Evolutionary conservation across 2,113 vertebrate genomes (phyloP), one percentile per base, ranked within the genome.

Genomic region (Pampusana beccarii): DNA sequence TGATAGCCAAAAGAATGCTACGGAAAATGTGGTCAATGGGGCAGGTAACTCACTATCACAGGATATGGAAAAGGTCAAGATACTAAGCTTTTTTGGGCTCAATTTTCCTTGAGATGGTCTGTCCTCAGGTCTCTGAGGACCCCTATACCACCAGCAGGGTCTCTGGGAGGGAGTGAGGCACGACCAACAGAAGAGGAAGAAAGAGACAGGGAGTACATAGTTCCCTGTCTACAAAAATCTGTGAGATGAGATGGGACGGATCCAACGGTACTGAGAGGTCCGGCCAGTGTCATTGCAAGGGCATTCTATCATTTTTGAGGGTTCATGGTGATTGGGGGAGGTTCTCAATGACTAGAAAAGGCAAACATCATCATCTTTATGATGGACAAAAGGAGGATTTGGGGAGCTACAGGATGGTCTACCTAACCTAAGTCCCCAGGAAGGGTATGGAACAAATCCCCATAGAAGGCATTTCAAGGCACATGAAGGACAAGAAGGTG

Each of bases 21-120:
- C 57, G 10, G 21, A 70, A 80, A 80, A 62, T 11, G 23, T 61
- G 25, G 13, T 77, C 64, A 53, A 7, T 13, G n/a, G 25, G 42
- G 34, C 48, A 85, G 19, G 33, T 62, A 79, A 85, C 33, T 16
- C 18, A 74, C 29, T 71, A 66, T 67, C 1, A 4, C 1, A 82
- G 25, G 33, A 54, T 38, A 88, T 5, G 6, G 57, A 85, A 90
- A 89, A 85, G 2, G 16, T 65, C 56, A 75, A 79, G 36, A 54
- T 23, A 81, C 10, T 74, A 0, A 0, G 5, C 33, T 2, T 33
- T 60, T 58, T 60, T 60, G 11, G 4, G 25, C 56, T 79, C 16
- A 1, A 1, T 61, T 19, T 89, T 89, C 25, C 13, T 29, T 42
- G 29, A 73, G 33, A 23, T 64, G 12, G 50, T 77, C 13, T 42